A percentile compares a stretch with the other conserved stretches of the same genome.
phyloP scores from a whole-genome alignment of 2,888 invertebrate species.

The Nephrocerus scutellatus region DNA sequence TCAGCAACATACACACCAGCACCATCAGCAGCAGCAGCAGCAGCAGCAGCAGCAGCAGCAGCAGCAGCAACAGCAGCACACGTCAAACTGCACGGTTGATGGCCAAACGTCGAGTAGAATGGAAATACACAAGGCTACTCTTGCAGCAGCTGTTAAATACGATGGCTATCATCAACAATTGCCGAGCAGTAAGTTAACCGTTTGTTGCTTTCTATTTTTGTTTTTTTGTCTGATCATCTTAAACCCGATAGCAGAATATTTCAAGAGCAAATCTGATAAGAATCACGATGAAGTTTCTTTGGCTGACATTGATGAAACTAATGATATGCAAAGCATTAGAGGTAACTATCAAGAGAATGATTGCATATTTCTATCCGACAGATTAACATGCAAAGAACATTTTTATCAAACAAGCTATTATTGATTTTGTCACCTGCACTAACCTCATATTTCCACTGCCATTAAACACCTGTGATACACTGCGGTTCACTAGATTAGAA shows the following conservation, averaged over 20 bases:
- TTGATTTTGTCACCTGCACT: too few species aligned
- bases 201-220: too few species aligned
- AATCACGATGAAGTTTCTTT: constrained; percentile 26
- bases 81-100: constrained; percentile 33
- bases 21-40: constrained; percentile 16
- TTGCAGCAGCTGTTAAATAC: too few species aligned
- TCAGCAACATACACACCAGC: too few species aligned
- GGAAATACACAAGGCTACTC: constrained; percentile 42
- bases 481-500: too few species aligned
- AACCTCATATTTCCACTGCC: too few species aligned
- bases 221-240: too few species aligned
- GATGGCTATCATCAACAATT: too few species aligned
- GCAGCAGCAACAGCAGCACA: constrained; percentile 12
- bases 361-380: too few species aligned
- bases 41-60: constrained; percentile 12
- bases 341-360: constrained; percentile 18
- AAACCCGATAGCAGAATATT: constrained; percentile 22
- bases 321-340: constrained; percentile 25
- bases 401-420: too few species aligned
- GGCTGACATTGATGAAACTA: constrained; percentile 36
- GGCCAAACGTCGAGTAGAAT: constrained; percentile 39
- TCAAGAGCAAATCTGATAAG: constrained; percentile 18
- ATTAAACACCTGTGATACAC: too few species aligned
- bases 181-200: constrained; percentile 35
- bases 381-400: too few species aligned